Evolutionary conservation across 2,888 invertebrate species (phyloP), one percentile per base, ranked within the genome.

Genomic region (Campoplex nolae): DNA sequence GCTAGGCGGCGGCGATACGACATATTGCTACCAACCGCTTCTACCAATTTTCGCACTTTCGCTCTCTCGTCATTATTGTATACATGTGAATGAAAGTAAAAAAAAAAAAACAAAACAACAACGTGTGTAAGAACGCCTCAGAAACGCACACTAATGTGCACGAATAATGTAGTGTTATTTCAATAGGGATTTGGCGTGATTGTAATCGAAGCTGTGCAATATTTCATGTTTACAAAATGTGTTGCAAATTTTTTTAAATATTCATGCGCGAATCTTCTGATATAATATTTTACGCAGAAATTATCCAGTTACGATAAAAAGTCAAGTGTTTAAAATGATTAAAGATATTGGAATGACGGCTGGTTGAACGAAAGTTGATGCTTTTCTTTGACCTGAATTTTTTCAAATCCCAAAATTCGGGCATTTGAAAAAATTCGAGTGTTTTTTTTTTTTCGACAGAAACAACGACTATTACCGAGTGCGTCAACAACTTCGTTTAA

Each of bases 41-140:
- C 54, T 78, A 77, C 54, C 42, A 76, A 32, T 78, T 71, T 84
- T 85, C 58, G 70, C 82, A 85, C 87, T 88, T 89, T 88, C 88
- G 75, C 88, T 84, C 65, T 71, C 62, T 81, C 74, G 13, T 38
- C 16, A 56, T 38, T 78, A 42, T 75, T 48, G 38, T 56, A 28
- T 65, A 32, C 35, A 45, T 68, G 74, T 48, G 48, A 74, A 84
- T 38, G 71, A 67, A 83, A 83, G 78, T 35, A n/a, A 42, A n/a
- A 79, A 6, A 74, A 65, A 38, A 38, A 38, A 38, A 38, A 38
- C 2, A 38, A 38, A 38, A 38, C 6, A n/a, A 38, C 38, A 38
- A 38, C 6, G 2, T 38, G 2, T 38, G 38, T 38, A 38, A 54
- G 23, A n/a, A n/a, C n/a, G n/a, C 23, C 1, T 73, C 35, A 54